These are phyloP conservation scores for Metopolophium dirhodum DNA, from an alignment of 1,140 invertebrate species.

Conservation along the genomic window DNA sequence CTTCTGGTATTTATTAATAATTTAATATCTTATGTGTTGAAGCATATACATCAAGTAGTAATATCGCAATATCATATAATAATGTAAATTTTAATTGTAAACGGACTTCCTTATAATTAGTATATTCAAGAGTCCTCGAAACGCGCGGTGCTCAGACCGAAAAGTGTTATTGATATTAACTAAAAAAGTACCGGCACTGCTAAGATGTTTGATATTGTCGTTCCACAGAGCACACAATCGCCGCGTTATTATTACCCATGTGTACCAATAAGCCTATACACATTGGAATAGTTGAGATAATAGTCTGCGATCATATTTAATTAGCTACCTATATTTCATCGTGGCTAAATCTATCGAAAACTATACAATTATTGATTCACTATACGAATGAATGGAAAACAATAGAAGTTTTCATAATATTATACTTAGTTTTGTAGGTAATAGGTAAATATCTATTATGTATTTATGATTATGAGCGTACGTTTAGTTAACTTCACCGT, in stretches of 20 bases:
- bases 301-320: too few species aligned
- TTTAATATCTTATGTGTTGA: neutral
- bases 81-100: neutral
- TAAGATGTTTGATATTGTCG: neutral
- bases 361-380: neutral
- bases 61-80: neutral
- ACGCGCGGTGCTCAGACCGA: neutral
- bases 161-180: neutral
- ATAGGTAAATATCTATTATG: neutral
- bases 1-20: neutral
- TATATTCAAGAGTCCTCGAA: neutral
- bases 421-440: neutral
- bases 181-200: neutral
- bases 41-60: neutral
- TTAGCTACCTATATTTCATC: neutral
- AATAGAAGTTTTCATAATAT: neutral
- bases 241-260: neutral
- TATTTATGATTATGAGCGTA: neutral
- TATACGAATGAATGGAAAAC: neutral
- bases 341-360: neutral
- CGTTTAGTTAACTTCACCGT: too few species aligned
- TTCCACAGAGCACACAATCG: neutral
- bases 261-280: neutral
- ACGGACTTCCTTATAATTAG: neutral
- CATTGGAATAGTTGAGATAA: neutral